Evolutionary conservation across 2,797 vertebrate genomes (phyloP), one percentile per base, ranked within the genome.

Genomic region (Pseudotriccus pelzelni): DNA sequence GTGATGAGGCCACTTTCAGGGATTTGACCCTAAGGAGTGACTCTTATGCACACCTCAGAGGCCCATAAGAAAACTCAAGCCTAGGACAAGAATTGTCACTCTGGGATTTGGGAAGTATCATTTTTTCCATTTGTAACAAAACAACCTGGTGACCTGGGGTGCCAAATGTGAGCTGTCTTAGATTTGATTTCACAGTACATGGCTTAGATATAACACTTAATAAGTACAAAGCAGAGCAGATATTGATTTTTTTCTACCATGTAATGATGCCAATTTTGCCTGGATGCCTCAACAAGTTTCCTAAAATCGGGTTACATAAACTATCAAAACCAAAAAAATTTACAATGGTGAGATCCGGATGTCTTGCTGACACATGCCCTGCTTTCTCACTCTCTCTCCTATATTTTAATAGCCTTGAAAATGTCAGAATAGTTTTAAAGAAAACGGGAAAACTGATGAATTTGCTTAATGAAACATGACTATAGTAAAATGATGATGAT

Each of bases 21-120:
- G 27, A 64, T 77, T 19, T 47, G 34, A 9, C 36, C 49, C 8
- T 25, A 11, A 67, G n/a, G 78, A 81, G 39, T 36, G 0, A 43
- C n/a, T 76, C 28, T 15, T 0, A 0, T 2, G 3, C 43, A 69
- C 37, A 27, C 6, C 52, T 67, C 41, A 68, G 53, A 39, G 13
- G 4, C 7, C 27, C n/a, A 46, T 30, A 43, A 68, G 53, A 73
- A 76, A 80, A 47, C 9, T 37, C 12, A 34, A n/a, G 39, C 23
- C 13, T n/a, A 43, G 22, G 18, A 74, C 0, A 5, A 83, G 24
- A 30, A 9, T 20, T 22, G 3, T 77, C 43, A 41, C 27, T 32
- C 43, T 47, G 43, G 30, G 27, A 12, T 9, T 36, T 25, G 23
- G 36, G 10, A 81, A 81, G 15, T 9, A 53, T 14, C 0, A 4